These are phyloP conservation scores for Rostratula benghalensis DNA, from an alignment of 2,113 vertebrate genomes.

Conservation along the genomic window DNA sequence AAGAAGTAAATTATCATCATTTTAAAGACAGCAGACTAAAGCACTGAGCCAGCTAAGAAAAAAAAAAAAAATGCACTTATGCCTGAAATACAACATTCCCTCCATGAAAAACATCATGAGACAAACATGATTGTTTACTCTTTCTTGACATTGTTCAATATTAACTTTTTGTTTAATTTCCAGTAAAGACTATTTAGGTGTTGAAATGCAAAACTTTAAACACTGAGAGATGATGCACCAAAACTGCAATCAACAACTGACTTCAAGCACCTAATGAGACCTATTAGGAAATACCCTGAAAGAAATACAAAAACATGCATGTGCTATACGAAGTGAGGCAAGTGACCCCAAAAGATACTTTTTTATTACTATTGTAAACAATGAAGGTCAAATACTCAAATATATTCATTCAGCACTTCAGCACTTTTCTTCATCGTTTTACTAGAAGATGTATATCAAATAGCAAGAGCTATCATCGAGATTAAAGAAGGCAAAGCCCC, in stretches of 20 bases:
- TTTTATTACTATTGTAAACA: conserved; percentile 17
- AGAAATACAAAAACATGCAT: neutral
- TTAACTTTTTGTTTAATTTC: neutral
- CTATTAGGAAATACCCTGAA: neutral
- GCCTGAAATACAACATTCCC: neutral
- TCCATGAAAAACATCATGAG: neutral
- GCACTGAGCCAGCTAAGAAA: neutral
- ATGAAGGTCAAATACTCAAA: neutral
- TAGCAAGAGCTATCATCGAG: neutral
- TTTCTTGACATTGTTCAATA: neutral
- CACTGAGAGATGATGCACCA: neutral
- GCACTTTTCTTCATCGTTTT: neutral
- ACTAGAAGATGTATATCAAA: neutral
- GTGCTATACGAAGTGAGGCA: neutral
- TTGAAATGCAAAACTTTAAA: neutral
- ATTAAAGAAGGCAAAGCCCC: neutral
- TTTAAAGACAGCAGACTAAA: neutral
- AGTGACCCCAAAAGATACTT: neutral
- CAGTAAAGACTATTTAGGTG: neutral
- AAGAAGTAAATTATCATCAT: neutral
- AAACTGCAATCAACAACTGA: neutral
- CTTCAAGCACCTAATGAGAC: neutral
- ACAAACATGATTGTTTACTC: neutral
- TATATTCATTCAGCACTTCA: neutral
- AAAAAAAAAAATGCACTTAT: neutral